Conservation (phyloP, 2,888 invertebrate genomes). For the Crematogaster levior region DNA sequence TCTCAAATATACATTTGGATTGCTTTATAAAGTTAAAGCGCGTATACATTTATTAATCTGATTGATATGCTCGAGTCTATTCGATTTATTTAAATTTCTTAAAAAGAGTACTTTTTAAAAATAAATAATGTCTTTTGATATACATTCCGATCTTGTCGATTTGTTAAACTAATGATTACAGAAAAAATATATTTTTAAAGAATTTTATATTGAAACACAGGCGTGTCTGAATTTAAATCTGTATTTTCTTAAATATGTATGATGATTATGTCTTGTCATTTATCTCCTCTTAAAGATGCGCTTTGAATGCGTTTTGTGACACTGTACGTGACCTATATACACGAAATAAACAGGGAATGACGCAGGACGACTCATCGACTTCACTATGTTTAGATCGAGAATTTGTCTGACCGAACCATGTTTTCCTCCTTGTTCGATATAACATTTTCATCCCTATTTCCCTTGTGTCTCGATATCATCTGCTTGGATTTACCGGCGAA, state of each 20-base stretch:
- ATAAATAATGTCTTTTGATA: neutral
- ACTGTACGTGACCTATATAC: neutral
- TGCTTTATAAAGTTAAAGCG: neutral
- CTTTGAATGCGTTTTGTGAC: neutral
- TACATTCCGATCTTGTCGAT: neutral
- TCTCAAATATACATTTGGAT: neutral
- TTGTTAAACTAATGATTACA: neutral
- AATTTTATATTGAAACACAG: neutral
- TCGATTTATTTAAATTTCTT: neutral
- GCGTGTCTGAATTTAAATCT: neutral
- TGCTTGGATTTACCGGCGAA: slow-evolving; percentile 28
- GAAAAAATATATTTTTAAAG: neutral
- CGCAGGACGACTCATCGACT: neutral
- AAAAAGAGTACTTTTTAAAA: neutral
- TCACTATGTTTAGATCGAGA: neutral
- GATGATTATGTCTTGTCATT: neutral
- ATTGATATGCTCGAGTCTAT: neutral
- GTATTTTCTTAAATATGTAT: neutral
- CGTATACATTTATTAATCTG: neutral
- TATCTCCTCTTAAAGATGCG: neutral
- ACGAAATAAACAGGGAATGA: slow-evolving; percentile 8
- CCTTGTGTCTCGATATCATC: slow-evolving; percentile 40
- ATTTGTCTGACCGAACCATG: slow-evolving; percentile 15
- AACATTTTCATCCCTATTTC: slow-evolving; percentile 35
- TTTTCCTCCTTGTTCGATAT: neutral